Base-by-base conservation (phyloP, 2,888 invertebrate species). In the Phaonia tiefii region DNA sequence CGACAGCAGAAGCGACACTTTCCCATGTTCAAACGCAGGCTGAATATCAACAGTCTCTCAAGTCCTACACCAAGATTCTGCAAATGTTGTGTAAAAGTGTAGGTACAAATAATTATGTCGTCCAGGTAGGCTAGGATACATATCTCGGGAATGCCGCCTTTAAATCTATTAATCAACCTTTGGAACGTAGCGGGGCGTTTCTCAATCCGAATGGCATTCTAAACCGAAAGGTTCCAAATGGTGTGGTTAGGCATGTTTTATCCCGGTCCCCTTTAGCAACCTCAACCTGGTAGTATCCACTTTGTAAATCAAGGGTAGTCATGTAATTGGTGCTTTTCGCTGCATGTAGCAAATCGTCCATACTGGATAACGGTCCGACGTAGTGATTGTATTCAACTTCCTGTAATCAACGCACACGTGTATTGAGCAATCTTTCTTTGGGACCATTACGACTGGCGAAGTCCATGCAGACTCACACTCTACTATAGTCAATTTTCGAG, bases 391-490 rank as follows among this genome's bases (percentile, higher is more conserved):
- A 56, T 89, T 88, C 0, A 89, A 66, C 31, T 85, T 85, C 0
- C 88, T 73, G 54, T 87, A 89, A 26, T 88, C 88, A 0, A 88
- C 71, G 46, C 87, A 89, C 22, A 90, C 78, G 7, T 51, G 73
- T 44, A 75, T 56, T 44, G 77, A 56, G 0, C 72, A 54, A 58
- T 81, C 70, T 11, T 65, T 56, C 70, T 90, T 90, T 0, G 87
- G 88, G 7, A 90, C 87, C 58, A 89, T 75, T 0, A 90, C 84
- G 0, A 85, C 86, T 7, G 89, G 89, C 4, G 89, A 84, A 1
- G 86, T 84, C 89, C 89, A 90, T 1, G 88, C 86, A 0, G 88
- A 89, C 70, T 89, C 89, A 67, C 87, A 86, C 56, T 89, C 88
- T 75, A 90, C 89, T 1, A 90, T 88, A n/a, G n/a, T n/a, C n/a